Base-by-base conservation (phyloP, 2,888 invertebrate genomes). In the Ochlodes sylvanus region DNA sequence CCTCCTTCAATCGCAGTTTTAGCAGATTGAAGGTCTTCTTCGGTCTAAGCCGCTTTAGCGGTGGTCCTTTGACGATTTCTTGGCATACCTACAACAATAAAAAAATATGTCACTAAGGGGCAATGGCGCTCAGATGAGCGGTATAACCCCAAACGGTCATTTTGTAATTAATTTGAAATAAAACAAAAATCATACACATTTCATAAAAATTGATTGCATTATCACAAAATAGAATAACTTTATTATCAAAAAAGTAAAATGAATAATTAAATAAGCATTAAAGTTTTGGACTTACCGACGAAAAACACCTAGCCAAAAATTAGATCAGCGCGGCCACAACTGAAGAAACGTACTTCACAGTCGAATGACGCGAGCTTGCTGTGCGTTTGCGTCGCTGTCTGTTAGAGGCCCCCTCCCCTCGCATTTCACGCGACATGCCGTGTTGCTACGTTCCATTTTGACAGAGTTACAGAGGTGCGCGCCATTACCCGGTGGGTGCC, bases 341-440 rank as follows among this genome's bases (percentile, higher is more conserved):
- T 69, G 32, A 71, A 72, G 64, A 67, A 72, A 71, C 69, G 54
- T 54, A 68, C 71, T 71, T 73, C 71, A 70, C 68, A 10, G 64
- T 68, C 69, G n/a, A 9, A 54, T 38, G 55, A 58, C 58, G 63
- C 63, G 54, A 15, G 58, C 66, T 42, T 32, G 58, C 65, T 65
- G 62, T 19, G 19, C 19, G 57, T 52, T 57, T 44, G 56, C 27
- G 54, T 69, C 34, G 34, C 19, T 58, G 62, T 15, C 58, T 44
- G n/a, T 62, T 69, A 38, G 62, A 58, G 60, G 42, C 62, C 34
- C 61, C n/a, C 57, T 55, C 42, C 66, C 32, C 41, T 0, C 62
- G 61, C 41, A 15, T 62, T 56, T 57, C 47, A 42, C 38, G 1
- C 34, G 14, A 32, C 34, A 19, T 38, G 44, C 55, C 55, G 55